Evolutionary conservation across 1,140 invertebrate species (phyloP).

Genomic region (Dufourea novaeangliae): DNA sequence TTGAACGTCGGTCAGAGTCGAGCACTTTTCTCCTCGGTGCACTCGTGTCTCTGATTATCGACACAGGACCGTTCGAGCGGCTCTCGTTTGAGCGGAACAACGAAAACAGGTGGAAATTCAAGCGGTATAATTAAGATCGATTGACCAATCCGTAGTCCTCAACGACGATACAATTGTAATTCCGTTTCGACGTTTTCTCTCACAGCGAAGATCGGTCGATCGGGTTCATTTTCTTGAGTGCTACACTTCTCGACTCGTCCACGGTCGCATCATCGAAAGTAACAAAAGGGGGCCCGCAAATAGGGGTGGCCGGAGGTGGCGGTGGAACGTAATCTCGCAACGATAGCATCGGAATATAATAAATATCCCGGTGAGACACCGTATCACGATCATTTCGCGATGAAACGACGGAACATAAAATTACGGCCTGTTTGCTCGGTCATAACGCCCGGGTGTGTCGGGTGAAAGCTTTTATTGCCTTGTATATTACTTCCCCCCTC

Average conservation of each 20-base stretch:
- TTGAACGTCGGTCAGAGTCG: background rate
- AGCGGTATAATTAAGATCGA: slow-evolving; percentile 40
- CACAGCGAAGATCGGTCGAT: slow-evolving; percentile 20
- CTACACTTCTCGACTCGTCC: slow-evolving; percentile 31
- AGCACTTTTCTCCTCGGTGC: background rate
- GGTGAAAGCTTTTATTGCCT: background rate
- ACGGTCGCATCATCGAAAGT: slow-evolving; percentile 12
- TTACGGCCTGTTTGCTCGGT: background rate
- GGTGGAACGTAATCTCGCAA: slow-evolving; percentile 27
- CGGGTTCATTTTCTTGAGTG: slow-evolving; percentile 46
- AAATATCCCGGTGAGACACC: background rate
- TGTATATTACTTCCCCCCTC: background rate
- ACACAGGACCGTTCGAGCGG: too few relatives aligned
- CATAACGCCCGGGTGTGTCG: background rate
- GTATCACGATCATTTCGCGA: slow-evolving; percentile 16
- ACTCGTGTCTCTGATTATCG: background rate
- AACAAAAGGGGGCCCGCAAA: background rate
- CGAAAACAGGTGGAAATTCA: slow-evolving; percentile 34
- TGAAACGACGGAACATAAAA: background rate
- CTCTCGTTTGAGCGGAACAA: background rate
- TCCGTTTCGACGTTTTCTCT: background rate
- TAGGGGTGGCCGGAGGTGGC: background rate
- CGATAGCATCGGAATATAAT: slow-evolving; percentile 34
- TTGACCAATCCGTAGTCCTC: background rate
- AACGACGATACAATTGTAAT: slow-evolving; percentile 27